A percentile compares a stretch with the other conserved stretches of the same genome.
Conservation (phyloP, 1,140 invertebrate species). For the Dendroctonus ponderosae region DNA sequence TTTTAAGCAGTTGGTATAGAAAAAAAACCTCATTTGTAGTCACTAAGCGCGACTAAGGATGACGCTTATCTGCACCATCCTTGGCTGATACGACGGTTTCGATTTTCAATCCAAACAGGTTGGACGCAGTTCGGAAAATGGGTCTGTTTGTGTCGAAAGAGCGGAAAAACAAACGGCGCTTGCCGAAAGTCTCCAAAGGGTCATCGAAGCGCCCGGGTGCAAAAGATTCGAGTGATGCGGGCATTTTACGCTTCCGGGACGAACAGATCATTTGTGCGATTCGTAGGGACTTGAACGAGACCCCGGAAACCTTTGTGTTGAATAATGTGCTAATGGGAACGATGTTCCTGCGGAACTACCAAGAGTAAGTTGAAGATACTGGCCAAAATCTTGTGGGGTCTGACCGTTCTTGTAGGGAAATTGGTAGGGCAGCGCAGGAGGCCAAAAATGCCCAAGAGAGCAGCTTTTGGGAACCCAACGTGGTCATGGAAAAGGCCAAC, state of each 20-base stretch:
- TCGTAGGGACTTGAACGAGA: slow-evolving; percentile 59
- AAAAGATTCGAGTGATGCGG: slow-evolving; percentile 6
- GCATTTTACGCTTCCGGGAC: slow-evolving; percentile 48
- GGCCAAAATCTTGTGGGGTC: not conserved
- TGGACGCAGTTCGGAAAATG: too few relatives aligned
- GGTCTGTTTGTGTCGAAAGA: too few relatives aligned
- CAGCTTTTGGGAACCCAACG: slow-evolving; percentile 40
- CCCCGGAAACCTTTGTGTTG: slow-evolving; percentile 67
- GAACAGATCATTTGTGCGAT: slow-evolving; percentile 55
- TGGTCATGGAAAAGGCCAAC: slow-evolving; percentile 39
- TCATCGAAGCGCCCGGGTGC: not conserved
- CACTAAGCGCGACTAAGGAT: too few relatives aligned
- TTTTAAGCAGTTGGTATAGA: too few relatives aligned
- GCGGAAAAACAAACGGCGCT: not conserved
- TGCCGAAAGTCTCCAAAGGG: not conserved
- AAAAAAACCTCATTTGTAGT: too few relatives aligned
- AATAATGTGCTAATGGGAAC: slow-evolving; percentile 74
- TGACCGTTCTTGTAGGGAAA: slow-evolving; percentile 12
- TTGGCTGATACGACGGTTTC: too few relatives aligned
- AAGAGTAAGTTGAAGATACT: slow-evolving; percentile 58
- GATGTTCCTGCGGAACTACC: slow-evolving; percentile 76
- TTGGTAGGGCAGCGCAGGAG: not conserved
- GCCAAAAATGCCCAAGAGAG: not conserved
- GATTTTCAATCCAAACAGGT: too few relatives aligned
- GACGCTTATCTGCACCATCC: too few relatives aligned